Percentiles rank a stretch among this genome's conserved stretches.
Conservation (phyloP, 2,888 invertebrate genomes). For the Bellardia pandia region DNA sequence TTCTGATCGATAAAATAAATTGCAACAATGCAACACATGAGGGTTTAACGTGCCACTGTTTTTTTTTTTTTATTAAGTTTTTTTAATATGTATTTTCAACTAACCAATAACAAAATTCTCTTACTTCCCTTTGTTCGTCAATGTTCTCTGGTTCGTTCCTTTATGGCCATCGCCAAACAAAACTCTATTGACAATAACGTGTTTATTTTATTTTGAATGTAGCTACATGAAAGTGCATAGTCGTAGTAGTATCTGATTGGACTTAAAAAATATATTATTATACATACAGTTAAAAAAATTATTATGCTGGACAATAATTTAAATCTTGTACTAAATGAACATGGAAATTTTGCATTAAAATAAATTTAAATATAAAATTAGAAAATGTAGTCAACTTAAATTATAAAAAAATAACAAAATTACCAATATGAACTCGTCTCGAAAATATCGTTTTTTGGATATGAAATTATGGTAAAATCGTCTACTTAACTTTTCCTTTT, state of each 20-base stretch:
- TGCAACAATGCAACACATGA: constrained; percentile 67
- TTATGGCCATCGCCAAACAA: constrained; percentile 36
- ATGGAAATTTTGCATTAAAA: no score
- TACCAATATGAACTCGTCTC: no score
- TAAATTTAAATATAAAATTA: no score
- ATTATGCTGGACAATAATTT: not conserved
- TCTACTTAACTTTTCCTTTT: no score
- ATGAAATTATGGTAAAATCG: no score
- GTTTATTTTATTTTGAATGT: constrained; percentile 61
- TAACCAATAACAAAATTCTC: constrained; percentile 48
- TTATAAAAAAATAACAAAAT: no score
- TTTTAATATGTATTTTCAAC: not conserved
- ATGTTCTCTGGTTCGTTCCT: constrained; percentile 24
- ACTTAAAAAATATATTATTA: not conserved
- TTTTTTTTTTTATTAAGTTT: constrained; percentile 26
- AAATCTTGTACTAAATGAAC: no score
- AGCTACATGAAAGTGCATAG: constrained; percentile 15
- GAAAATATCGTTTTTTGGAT: no score
- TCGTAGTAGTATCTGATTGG: constrained; percentile 40
- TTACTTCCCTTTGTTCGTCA: constrained; percentile 56
- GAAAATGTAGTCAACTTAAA: no score
- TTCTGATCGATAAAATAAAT: constrained; percentile 70
- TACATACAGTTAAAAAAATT: constrained; percentile 36
- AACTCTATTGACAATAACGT: constrained; percentile 49
- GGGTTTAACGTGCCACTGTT: constrained; percentile 71